Conservation (phyloP, 2,797 vertebrate species). For the Cyclura pinguis region DNA sequence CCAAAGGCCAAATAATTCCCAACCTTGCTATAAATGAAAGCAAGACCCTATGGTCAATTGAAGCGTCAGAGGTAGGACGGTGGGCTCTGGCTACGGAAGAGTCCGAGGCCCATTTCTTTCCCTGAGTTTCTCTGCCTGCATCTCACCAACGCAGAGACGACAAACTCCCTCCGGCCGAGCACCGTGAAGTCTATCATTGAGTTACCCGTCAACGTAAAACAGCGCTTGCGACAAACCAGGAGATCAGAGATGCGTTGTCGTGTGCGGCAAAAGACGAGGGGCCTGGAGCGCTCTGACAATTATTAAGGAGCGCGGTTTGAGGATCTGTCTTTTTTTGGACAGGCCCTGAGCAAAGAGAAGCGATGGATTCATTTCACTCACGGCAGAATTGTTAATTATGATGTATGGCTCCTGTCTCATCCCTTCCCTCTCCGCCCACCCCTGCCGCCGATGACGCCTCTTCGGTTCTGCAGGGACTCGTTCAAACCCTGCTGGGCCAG, state of each 20-base stretch:
- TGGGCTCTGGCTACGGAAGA: conserved; percentile 40
- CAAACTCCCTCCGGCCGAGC: conserved; percentile 56
- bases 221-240: conserved; percentile 40
- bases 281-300: conserved; percentile 48
- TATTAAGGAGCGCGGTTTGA: conserved; percentile 57
- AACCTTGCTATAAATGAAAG: conserved; percentile 39
- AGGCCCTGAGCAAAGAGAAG: conserved; percentile 39
- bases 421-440: conserved; percentile 1
- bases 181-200: conserved; percentile 40
- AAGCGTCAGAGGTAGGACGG: conserved; percentile 62
- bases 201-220: conserved; percentile 51
- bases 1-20: too few relatives aligned
- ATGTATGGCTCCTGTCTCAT: conserved; percentile 17
- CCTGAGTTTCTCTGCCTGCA: conserved; percentile 50
- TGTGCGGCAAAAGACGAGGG: neutral
- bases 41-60: conserved; percentile 49
- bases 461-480: neutral
- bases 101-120: conserved; percentile 63
- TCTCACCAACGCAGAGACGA: conserved; percentile 49
- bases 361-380: conserved; percentile 41
- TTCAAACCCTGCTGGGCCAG: conserved; percentile 39
- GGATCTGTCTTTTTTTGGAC: conserved; percentile 58
- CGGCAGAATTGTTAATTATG: conserved; percentile 51
- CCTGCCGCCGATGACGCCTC: conserved; percentile 8
- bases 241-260: conserved; percentile 11